Conservation (phyloP, 2,113 vertebrate genomes). For the Mormyrus iriodes region DNA sequence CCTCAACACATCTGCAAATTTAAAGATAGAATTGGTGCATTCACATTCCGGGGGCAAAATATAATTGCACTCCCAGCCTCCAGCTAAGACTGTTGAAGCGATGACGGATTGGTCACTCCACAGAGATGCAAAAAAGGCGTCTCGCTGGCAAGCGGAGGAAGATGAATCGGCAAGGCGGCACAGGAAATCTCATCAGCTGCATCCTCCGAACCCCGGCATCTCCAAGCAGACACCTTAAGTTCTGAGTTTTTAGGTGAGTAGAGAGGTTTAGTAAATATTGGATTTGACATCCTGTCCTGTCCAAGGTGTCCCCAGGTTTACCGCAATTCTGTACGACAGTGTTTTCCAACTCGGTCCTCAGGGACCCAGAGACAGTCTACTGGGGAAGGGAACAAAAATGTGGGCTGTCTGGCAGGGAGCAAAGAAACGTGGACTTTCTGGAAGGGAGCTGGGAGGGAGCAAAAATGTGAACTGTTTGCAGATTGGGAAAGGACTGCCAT, state of each 20-base stretch:
- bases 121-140: constrained; percentile 3
- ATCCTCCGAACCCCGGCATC: background rate
- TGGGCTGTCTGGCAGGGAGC: background rate
- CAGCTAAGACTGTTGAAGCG: constrained; percentile 22
- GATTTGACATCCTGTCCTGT: background rate
- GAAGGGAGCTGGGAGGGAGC: no score
- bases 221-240: background rate
- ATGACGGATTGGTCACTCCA: constrained; percentile 10
- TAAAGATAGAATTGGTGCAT: background rate
- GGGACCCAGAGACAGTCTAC: background rate
- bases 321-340: background rate
- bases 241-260: background rate
- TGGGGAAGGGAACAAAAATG: background rate
- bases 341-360: background rate
- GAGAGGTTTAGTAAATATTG: background rate
- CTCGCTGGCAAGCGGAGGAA: background rate
- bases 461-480: no score
- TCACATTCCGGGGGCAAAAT: constrained; percentile 7
- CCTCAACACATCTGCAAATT: background rate
- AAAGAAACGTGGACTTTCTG: no score
- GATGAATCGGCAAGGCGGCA: background rate
- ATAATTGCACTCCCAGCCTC: constrained; percentile 19
- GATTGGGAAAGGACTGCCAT: background rate
- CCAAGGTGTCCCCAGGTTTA: background rate
- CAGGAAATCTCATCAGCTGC: constrained; percentile 4